phyloP scores from a whole-genome alignment of 2,888 invertebrate genomes.

The Criorhina ranunculi region DNA sequence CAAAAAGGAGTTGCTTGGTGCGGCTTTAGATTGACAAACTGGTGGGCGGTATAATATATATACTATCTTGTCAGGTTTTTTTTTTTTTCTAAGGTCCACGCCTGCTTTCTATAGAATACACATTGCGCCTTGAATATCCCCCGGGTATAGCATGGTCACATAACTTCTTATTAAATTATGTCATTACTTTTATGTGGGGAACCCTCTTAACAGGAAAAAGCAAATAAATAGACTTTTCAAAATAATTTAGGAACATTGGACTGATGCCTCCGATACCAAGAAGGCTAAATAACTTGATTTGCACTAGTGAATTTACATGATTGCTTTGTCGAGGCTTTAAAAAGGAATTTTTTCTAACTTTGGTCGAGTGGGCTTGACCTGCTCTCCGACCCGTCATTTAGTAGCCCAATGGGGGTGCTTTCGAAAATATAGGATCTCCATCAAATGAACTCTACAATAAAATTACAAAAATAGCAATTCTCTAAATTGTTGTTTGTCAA shows the following conservation, averaged over 20 bases:
- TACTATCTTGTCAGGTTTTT: slow-evolving; percentile 17
- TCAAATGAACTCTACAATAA: no score
- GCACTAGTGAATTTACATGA: neutral
- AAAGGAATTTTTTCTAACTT: no score
- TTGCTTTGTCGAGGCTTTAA: no score
- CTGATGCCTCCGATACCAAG: neutral
- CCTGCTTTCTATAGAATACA: slow-evolving; percentile 18
- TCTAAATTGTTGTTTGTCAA: no score
- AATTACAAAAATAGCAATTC: no score
- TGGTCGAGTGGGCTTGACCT: no score
- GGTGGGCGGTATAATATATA: slow-evolving; percentile 20
- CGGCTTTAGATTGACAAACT: slow-evolving; percentile 47
- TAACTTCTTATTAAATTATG: slow-evolving; percentile 51
- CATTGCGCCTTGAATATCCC: slow-evolving; percentile 38
- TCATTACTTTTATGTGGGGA: slow-evolving; percentile 39
- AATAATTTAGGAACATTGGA: slow-evolving; percentile 8
- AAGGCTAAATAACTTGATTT: neutral
- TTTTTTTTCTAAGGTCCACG: slow-evolving; percentile 8
- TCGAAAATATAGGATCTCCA: no score
- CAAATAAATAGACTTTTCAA: slow-evolving; percentile 25
- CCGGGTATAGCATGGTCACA: slow-evolving; percentile 6
- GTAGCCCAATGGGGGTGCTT: no score
- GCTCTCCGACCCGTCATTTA: no score
- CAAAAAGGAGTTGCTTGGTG: slow-evolving; percentile 21
- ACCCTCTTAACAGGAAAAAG: slow-evolving; percentile 22